These are phyloP conservation scores for Chaetodon auriga DNA, from an alignment of 2,113 vertebrate genomes.

Conservation along the genomic window DNA sequence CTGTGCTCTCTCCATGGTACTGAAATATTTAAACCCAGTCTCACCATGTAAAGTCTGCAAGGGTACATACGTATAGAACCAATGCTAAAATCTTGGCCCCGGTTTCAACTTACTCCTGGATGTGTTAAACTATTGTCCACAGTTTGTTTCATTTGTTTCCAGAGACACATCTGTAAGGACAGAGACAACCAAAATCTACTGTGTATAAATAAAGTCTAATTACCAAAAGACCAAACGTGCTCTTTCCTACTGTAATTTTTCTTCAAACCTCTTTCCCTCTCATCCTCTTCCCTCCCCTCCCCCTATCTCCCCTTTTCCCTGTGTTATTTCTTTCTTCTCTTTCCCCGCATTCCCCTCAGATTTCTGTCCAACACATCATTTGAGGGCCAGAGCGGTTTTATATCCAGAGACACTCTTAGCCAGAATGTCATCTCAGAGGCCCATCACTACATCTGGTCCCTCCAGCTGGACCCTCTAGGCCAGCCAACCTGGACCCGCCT, in stretches of 20 bases:
- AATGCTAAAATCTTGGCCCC: neutral
- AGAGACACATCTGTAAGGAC: neutral
- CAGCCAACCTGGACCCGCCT: conserved; percentile 92
- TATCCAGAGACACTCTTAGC: conserved; percentile 68
- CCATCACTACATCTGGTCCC: conserved; percentile 85
- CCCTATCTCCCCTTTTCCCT: neutral
- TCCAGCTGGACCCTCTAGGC: conserved; percentile 93
- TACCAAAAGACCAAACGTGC: neutral
- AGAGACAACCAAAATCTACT: neutral
- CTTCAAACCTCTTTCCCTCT: neutral
- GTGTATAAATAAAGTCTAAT: neutral
- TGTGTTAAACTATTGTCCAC: neutral
- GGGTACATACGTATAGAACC: neutral
- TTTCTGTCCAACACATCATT: conserved; percentile 95
- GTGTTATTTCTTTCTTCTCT: conserved; percentile 18
- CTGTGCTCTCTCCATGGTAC: neutral
- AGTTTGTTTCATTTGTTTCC: neutral
- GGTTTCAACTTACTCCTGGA: neutral
- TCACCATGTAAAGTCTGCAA: neutral
- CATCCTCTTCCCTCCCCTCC: neutral
- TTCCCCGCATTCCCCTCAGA: conserved; percentile 79
- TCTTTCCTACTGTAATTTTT: neutral
- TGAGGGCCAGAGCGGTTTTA: conserved; percentile 87
- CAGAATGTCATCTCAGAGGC: conserved; percentile 86
- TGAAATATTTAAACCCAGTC: neutral